phyloP scores from a whole-genome alignment of 2,797 vertebrate genomes.

The Anableps anableps region DNA sequence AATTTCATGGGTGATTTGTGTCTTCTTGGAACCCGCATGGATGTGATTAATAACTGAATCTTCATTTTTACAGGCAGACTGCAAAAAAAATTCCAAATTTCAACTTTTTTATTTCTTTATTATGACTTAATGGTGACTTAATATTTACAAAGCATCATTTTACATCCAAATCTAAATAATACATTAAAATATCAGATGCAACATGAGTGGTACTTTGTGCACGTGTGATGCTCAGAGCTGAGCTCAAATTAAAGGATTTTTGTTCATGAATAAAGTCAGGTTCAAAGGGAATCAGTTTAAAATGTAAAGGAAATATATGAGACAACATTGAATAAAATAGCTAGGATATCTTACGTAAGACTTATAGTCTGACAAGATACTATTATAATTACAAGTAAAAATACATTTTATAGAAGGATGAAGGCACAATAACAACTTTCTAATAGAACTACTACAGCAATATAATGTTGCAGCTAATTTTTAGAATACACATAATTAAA shows the following conservation, averaged over 20 bases:
- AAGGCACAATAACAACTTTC: conserved; percentile 60
- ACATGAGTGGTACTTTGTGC: conserved; percentile 18
- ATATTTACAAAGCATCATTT: conserved; percentile 35
- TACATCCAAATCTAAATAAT: conserved; percentile 52
- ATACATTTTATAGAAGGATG: conserved; percentile 11
- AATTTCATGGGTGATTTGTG: not conserved
- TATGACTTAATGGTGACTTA: conserved; percentile 41
- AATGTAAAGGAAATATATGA: conserved; percentile 8
- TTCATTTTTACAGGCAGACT: not conserved
- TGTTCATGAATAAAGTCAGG: conserved; percentile 8
- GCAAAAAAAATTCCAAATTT: not conserved
- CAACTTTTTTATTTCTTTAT: conserved; percentile 46
- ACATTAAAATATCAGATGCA: conserved; percentile 45
- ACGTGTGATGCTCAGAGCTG: conserved; percentile 2
- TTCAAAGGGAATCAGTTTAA: not conserved
- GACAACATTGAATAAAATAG: conserved; percentile 6
- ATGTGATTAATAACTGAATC: not conserved
- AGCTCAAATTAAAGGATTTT: conserved; percentile 4
- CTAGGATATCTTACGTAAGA: conserved; percentile 1
- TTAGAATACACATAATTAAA: conserved; percentile 12
- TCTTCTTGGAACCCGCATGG: not conserved
- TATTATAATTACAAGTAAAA: conserved; percentile 12
- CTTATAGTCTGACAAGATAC: conserved; percentile 1
- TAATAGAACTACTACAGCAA: conserved; percentile 30
- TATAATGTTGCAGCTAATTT: conserved; percentile 27